A percentile compares a stretch with the other conserved stretches of the same genome.
Evolutionary conservation across 2,888 invertebrate genomes (phyloP).

Genomic region (Temnothorax rugatulus): DNA sequence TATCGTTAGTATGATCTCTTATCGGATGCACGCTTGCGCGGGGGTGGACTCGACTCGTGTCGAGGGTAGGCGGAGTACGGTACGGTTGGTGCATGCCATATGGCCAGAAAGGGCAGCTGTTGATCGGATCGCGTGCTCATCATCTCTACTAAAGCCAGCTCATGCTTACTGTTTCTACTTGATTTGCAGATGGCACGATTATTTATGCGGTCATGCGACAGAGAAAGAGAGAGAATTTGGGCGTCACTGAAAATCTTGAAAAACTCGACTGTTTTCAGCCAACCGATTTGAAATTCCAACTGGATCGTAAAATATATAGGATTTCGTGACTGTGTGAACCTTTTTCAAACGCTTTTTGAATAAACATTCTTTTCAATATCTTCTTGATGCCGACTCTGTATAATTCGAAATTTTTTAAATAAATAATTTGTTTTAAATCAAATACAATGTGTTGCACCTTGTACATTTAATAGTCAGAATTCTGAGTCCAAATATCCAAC

Average conservation of each 20-base stretch:
- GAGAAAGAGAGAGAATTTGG: neutral
- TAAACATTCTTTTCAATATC: neutral
- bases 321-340: neutral
- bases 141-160: slow-evolving; percentile 70
- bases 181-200: slow-evolving; percentile 78
- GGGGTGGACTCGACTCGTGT: slow-evolving; percentile 72
- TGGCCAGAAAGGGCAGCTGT: slow-evolving; percentile 81
- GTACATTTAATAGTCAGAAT: neutral
- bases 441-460: neutral
- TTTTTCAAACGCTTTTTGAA: neutral
- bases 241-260: neutral
- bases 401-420: neutral
- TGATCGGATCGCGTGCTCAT: slow-evolving; percentile 78
- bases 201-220: slow-evolving; percentile 57
- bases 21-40: slow-evolving; percentile 75
- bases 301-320: neutral
- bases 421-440: neutral
- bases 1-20: slow-evolving; percentile 80
- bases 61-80: slow-evolving; percentile 52
- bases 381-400: neutral
- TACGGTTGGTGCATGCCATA: slow-evolving; percentile 80
- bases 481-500: neutral
- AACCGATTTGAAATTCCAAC: neutral
- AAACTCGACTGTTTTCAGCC: too few relatives aligned
- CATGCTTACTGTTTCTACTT: slow-evolving; percentile 74